Evolutionary conservation across 2,797 vertebrate species (phyloP), one percentile per base, ranked within the genome.

Genomic region (Falco biarmicus): DNA sequence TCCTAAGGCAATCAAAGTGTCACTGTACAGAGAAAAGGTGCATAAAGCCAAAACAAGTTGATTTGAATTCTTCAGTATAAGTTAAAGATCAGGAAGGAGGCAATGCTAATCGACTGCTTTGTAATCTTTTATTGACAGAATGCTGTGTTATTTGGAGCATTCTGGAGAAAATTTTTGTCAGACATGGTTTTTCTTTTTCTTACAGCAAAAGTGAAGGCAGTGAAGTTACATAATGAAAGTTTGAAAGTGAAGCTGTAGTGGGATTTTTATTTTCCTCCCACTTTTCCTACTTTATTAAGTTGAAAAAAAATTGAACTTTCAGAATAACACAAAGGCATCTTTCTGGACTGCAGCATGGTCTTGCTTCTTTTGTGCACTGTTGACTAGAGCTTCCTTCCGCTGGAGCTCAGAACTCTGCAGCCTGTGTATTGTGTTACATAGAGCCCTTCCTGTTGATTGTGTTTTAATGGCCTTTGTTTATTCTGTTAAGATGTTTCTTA

Each of bases 401-500:
- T 95, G 93, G 60, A 90, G 81, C 73, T 5, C 21, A 73, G 88
- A 93, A 89, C 94, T 91, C 69, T 65, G 86, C 89, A 93, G 93
- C 92, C 90, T 4, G 16, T 83, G 95, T 77, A 98, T 97, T 98
- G 97, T 98, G 94, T 97, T 96, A 71, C 20, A 51, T 57, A 88
- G 81, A 94, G 92, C 93, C 85, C 93, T 98, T 98, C 98, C 97
- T 98, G 98, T 98, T 98, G 97, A 97, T 98, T 98, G 96, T 97
- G 87, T 96, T 96, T 89, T 75, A 90, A 95, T 97, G 95, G 53
- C 89, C 82, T 95, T 97, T 98, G 97, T 98, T 98, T 98, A 97
- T 98, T 97, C 96, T 96, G 57, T 59, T 94, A 76, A 93, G 95
- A 97, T 96, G 88, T 98, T 97, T 97, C 95, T 96, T 92, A 59